Base-by-base conservation (phyloP, 2,797 vertebrate genomes). In the Chiroxiphia lanceolata region DNA sequence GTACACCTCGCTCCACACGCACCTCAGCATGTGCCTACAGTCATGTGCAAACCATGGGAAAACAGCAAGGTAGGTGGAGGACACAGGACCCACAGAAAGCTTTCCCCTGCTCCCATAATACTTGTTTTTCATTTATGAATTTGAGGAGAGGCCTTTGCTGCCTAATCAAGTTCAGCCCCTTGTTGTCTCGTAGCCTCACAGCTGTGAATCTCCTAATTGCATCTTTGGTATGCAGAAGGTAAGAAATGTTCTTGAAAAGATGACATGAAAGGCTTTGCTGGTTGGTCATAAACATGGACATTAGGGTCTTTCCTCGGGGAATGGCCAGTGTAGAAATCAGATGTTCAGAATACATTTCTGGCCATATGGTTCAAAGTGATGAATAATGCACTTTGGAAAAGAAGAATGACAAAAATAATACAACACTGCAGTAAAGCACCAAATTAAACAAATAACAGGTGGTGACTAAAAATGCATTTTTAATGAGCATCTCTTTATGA, bases 381-480 rank as follows among this genome's bases (percentile, higher is more conserved):
- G 78, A 94, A 95, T 79, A 94, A 94, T 64, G 44, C 40, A 75
- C 81, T 93, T 78, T 3, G 31, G 76, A 82, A 93, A 87, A 72
- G 70, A 82, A 80, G 7, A 64, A 85, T 50, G 45, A 87, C 76
- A 82, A 59, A 92, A 89, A 77, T 57, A 81, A 76, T 31, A 54
- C 29, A 83, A 21, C 25, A 0, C 42, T 38, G 50, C 31, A 91
- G 45, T 60, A 81, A 80, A 92, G 86, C 54, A 56, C 27, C 29
- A 31, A 70, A 94, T 60, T 92, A 95, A 94, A 89, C 78, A 89
- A 95, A 96, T 84, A 95, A 93, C 87, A 96, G 94, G 95, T 94
- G 92, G 89, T 70, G 64, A 82, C 89, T 83, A 81, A 94, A 92
- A 89, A 45, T 26, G 42, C 63, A 92, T 96, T 92, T 96, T 96